These are phyloP conservation scores for Mesopsocus fuscifrons DNA, from an alignment of 2,888 invertebrate species.

Conservation along the genomic window DNA sequence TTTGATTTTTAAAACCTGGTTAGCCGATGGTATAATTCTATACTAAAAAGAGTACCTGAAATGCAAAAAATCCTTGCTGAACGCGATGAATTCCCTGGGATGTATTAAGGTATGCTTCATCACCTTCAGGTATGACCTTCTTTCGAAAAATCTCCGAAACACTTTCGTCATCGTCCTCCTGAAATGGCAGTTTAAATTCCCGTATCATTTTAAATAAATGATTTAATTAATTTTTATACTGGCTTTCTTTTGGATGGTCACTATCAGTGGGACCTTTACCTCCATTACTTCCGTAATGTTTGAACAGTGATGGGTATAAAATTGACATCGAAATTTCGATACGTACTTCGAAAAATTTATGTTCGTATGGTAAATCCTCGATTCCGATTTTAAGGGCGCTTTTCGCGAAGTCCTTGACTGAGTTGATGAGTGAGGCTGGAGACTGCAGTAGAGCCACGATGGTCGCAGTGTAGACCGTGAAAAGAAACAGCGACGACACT, in stretches of 20 bases:
- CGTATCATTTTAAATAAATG: no score
- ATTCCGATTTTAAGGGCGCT: constrained; percentile 46
- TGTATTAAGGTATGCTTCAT: constrained; percentile 33
- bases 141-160: constrained; percentile 40
- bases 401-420: constrained; percentile 39
- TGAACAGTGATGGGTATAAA: no score
- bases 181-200: no score
- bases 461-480: constrained; percentile 55
- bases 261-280: no score
- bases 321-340: no score
- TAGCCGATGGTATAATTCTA: no score
- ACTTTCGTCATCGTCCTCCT: constrained; percentile 44
- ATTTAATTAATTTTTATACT: no score
- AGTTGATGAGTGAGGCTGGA: constrained; percentile 44
- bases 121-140: constrained; percentile 41
- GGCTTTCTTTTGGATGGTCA: no score
- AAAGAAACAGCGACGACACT: constrained; percentile 44
- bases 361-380: constrained; percentile 47
- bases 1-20: background rate
- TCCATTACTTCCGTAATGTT: no score
- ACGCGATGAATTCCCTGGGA: constrained; percentile 37
- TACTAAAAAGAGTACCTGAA: constrained; percentile 30
- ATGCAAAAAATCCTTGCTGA: constrained; percentile 35
- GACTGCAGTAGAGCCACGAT: constrained; percentile 56
- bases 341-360: constrained; percentile 42